These are phyloP conservation scores for Amphimedon queenslandica DNA, from an alignment of 37 sponge, comb jelly and placozoan genomes.

Conservation along the genomic window DNA sequence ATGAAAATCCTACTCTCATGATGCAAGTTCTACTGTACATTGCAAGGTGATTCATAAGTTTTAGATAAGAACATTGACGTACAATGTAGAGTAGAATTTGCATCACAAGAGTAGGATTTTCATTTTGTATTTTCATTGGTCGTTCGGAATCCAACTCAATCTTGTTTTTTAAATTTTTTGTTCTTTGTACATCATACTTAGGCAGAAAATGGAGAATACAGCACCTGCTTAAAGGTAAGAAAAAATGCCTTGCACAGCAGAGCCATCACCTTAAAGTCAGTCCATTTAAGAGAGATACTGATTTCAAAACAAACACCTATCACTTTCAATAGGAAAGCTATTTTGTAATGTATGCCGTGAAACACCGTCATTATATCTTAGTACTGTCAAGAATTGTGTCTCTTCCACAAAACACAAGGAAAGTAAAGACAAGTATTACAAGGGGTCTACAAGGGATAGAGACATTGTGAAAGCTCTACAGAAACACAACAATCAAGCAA, in stretches of 20 bases:
- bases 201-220: not conserved
- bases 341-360: constrained; percentile 14
- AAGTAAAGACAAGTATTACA: not conserved
- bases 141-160: no score
- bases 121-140: no score
- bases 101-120: no score
- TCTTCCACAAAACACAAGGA: not conserved
- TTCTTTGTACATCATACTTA: not conserved
- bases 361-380: not conserved
- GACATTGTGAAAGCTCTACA: not conserved
- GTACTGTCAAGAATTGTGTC: not conserved
- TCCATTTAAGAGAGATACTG: not conserved
- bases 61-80: no score
- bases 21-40: no score
- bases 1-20: no score
- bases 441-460: not conserved
- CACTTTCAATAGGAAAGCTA: not conserved
- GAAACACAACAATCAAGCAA: not conserved
- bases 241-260: not conserved
- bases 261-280: not conserved
- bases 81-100: no score
- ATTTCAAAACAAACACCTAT: constrained; percentile 1
- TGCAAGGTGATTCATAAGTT: no score
- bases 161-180: no score
- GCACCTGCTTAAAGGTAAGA: not conserved